Evolutionary conservation across 2,888 invertebrate genomes (phyloP).

Genomic region (Agrochola lychnidis): DNA sequence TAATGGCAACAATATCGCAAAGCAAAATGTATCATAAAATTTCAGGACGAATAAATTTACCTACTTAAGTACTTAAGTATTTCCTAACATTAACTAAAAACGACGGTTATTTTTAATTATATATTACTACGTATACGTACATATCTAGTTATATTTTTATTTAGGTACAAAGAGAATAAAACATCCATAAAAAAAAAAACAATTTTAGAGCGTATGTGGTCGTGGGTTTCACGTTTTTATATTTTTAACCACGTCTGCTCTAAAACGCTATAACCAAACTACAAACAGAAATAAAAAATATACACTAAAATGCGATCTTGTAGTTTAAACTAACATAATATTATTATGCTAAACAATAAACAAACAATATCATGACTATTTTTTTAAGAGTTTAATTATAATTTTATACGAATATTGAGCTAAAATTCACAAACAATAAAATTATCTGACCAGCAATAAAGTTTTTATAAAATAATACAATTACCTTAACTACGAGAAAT

Average conservation of each 20-base stretch:
- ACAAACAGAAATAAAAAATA: background rate
- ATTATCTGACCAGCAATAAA: constrained; percentile 13
- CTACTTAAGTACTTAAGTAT: background rate
- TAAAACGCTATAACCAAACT: constrained; percentile 4
- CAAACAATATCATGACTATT: background rate
- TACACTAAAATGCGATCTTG: background rate
- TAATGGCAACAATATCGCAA: constrained; percentile 12
- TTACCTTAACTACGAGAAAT: background rate
- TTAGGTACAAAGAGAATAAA: background rate
- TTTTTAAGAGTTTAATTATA: background rate
- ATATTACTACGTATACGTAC: background rate
- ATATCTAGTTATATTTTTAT: background rate
- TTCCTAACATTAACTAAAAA: constrained; percentile 8
- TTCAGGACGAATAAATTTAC: background rate
- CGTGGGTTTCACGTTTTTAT: no score
- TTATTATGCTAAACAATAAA: background rate
- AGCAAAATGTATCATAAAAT: constrained; percentile 8
- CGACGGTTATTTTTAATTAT: background rate
- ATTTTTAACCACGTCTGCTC: background rate
- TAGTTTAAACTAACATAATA: background rate
- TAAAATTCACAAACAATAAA: background rate
- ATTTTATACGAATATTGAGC: constrained; percentile 5
- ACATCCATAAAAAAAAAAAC: background rate
- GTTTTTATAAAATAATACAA: background rate
- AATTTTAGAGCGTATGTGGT: background rate